phyloP scores from a whole-genome alignment of 2,113 vertebrate genomes.

The Rhinogobius similis region DNA sequence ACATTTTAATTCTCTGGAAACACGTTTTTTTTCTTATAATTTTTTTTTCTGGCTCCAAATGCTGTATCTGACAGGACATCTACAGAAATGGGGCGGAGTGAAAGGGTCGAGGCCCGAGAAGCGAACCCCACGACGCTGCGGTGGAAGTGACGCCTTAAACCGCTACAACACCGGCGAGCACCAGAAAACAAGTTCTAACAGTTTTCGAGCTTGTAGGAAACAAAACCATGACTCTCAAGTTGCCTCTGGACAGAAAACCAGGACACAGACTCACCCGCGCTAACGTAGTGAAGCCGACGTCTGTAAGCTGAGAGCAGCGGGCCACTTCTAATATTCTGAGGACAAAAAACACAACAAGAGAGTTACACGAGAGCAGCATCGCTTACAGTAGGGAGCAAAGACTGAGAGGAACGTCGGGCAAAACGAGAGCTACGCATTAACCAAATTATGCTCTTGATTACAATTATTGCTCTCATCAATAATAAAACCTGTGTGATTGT shows the following conservation, averaged over 20 bases:
- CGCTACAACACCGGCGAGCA: no score
- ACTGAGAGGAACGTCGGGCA: background rate
- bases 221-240: constrained; percentile 1
- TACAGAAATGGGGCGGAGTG: no score
- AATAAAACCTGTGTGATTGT: no score
- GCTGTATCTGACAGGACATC: no score
- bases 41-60: no score
- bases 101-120: no score
- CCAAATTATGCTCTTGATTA: background rate
- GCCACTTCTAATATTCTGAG: constrained; percentile 97
- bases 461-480: no score
- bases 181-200: background rate
- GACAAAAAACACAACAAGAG: constrained; percentile 32
- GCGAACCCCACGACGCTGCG: no score
- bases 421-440: background rate
- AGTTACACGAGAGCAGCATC: constrained; percentile 15
- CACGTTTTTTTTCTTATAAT: no score
- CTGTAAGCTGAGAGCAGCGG: constrained; percentile 95
- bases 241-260: background rate
- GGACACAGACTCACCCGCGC: constrained; percentile 84
- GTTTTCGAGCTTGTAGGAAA: background rate
- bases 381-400: background rate
- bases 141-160: no score
- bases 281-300: constrained; percentile 94
- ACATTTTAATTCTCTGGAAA: no score